A percentile compares a stretch with the other conserved stretches of the same genome.
phyloP scores from a whole-genome alignment of 2,797 vertebrate genomes.

The Mico argentatus region DNA sequence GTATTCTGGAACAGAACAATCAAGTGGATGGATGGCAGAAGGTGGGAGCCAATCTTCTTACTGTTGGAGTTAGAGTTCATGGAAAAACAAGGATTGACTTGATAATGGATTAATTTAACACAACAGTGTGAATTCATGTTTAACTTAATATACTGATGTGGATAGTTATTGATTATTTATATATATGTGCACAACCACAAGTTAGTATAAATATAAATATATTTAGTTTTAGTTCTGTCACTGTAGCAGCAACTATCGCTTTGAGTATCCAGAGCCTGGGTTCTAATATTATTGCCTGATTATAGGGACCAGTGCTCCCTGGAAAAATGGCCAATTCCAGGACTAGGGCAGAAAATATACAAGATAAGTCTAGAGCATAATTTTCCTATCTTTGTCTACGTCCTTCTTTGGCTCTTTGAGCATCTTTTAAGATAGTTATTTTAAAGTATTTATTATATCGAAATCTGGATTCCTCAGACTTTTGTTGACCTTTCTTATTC shows the following conservation, averaged over 20 bases:
- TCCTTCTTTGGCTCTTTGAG: neutral
- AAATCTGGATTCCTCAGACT: neutral
- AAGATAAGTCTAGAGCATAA: neutral
- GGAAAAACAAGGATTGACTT: neutral
- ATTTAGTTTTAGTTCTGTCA: neutral
- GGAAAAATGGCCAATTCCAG: neutral
- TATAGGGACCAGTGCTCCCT: neutral
- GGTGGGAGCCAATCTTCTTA: neutral
- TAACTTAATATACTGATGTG: neutral
- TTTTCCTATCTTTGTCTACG: neutral
- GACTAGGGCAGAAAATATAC: neutral
- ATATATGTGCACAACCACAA: neutral
- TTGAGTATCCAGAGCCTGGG: neutral
- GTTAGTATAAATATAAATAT: constrained; percentile 2
- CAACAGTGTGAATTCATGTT: neutral
- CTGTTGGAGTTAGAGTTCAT: neutral
- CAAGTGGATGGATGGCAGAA: neutral
- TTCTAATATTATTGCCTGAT: neutral
- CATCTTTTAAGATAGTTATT: neutral
- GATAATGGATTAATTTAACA: neutral
- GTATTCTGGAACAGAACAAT: neutral
- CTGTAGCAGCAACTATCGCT: neutral
- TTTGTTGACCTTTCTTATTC: neutral
- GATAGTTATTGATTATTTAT: neutral
- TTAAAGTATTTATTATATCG: neutral